phyloP scores from a whole-genome alignment of 2,797 vertebrate species.

The Sebastes hubbsi region DNA sequence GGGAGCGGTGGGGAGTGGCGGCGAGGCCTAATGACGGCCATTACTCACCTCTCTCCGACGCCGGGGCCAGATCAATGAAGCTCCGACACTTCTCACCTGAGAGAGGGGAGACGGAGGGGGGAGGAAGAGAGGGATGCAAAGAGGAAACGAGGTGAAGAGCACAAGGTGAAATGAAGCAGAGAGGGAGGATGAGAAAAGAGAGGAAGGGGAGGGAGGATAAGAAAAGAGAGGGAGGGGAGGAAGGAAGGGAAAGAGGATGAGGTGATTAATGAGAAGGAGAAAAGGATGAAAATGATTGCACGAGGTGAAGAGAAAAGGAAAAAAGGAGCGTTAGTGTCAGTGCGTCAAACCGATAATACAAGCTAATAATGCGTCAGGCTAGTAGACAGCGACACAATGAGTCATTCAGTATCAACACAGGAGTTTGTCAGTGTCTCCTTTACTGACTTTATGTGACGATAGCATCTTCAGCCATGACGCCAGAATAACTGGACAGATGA shows the following conservation, averaged over 20 bases:
- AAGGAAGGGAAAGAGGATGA: not conserved
- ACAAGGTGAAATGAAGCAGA: conserved; percentile 34
- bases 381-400: not conserved
- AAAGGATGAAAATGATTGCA: not conserved
- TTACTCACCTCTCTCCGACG: conserved; percentile 95
- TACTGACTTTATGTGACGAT: too few relatives aligned
- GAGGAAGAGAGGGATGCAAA: not conserved
- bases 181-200: not conserved
- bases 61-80: conserved; percentile 97
- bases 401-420: too few relatives aligned
- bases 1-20: conserved; percentile 38
- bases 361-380: not conserved
- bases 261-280: conserved; percentile 19
- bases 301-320: not conserved
- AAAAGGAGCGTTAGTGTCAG: conserved; percentile 32
- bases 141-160: conserved; percentile 13
- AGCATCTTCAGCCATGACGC: too few relatives aligned
- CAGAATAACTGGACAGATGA: too few relatives aligned
- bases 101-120: not conserved
- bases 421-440: too few relatives aligned
- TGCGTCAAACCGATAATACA: not conserved
- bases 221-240: not conserved
- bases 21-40: conserved; percentile 67
- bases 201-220: not conserved
- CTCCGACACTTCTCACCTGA: conserved; percentile 97